phyloP scores from a whole-genome alignment of 2,797 vertebrate genomes.

The Pangasius sanitwongsei region DNA sequence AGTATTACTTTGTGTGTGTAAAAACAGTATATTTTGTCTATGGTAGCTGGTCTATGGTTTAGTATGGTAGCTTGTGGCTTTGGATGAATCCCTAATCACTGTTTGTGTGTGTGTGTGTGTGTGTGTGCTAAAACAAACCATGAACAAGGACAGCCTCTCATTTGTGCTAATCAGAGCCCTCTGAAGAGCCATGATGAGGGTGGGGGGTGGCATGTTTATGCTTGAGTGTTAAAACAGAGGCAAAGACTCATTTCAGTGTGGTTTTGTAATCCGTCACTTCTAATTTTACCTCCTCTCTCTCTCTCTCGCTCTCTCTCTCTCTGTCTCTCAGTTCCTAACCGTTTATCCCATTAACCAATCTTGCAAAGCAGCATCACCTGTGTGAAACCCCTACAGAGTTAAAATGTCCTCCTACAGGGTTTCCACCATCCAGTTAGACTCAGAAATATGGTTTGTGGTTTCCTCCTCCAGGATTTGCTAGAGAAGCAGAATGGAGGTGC shows the following conservation, averaged over 20 bases:
- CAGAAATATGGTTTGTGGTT: background rate
- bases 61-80: background rate
- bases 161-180: constrained; percentile 28
- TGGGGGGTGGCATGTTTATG: background rate
- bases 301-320: background rate
- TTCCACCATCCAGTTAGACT: background rate
- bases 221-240: background rate
- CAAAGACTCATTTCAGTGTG: background rate
- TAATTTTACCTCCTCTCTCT: background rate
- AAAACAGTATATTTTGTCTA: background rate
- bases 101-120: constrained; percentile 24
- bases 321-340: background rate
- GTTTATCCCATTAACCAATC: background rate
- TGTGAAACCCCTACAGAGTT: background rate
- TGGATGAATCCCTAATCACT: constrained; percentile 32
- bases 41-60: no score
- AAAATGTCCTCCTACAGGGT: background rate
- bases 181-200: background rate
- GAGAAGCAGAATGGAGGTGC: background rate
- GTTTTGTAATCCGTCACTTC: background rate
- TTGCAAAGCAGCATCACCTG: background rate
- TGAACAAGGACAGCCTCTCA: constrained; percentile 30
- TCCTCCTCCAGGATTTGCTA: background rate
- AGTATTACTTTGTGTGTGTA: background rate
- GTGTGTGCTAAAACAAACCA: background rate